These are phyloP conservation scores for Metopia argyrocephala DNA, from an alignment of 2,888 invertebrate genomes.

Conservation along the genomic window DNA sequence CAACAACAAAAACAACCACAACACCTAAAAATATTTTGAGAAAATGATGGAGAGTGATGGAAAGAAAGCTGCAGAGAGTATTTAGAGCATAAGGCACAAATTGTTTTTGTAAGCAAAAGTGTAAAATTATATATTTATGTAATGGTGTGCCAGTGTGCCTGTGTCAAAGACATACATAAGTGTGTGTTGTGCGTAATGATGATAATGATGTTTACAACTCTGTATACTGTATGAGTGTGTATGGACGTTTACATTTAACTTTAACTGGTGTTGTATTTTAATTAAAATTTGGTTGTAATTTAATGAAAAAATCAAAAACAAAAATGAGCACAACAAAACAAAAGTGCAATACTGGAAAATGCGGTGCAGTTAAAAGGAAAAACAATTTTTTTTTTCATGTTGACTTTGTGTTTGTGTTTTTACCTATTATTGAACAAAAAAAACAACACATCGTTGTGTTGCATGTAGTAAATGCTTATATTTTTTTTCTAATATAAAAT, in stretches of 20 bases:
- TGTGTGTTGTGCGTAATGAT: conserved; percentile 4
- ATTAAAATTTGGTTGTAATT: conserved; percentile 44
- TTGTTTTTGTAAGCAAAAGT: conserved; percentile 6
- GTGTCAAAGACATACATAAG: not conserved
- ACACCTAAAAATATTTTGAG: conserved; percentile 52
- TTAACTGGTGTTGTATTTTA: conserved; percentile 41
- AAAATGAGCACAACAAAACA: not conserved
- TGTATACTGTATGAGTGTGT: not conserved
- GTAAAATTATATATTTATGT: not conserved
- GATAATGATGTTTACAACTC: not conserved
- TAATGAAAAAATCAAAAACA: conserved; percentile 22
- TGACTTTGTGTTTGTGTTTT: no score
- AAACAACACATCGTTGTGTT: no score
- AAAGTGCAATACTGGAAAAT: not conserved
- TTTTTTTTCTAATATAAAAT: no score
- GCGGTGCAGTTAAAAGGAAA: no score
- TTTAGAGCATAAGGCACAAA: conserved; percentile 26
- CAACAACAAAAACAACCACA: conserved; percentile 36
- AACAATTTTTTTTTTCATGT: no score
- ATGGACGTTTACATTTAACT: conserved; percentile 38
- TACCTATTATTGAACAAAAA: no score
- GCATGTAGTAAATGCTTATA: no score
- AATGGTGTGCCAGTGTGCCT: not conserved
- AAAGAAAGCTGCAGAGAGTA: not conserved
- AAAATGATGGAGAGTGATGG: not conserved